phyloP scores from a whole-genome alignment of 2,888 invertebrate species.

The Idaea dimidiata region DNA sequence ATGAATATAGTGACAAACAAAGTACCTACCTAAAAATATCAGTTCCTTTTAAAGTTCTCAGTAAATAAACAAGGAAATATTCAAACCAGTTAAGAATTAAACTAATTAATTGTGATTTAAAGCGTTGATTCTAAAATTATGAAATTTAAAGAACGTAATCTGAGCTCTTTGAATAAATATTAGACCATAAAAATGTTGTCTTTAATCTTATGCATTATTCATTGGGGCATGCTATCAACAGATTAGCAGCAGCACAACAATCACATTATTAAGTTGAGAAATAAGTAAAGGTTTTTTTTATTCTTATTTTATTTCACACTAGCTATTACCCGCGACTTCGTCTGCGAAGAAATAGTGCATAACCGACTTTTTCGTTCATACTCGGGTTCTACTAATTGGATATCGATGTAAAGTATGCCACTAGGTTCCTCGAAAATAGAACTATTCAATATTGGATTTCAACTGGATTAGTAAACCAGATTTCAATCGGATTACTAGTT shows the following conservation, averaged over 20 bases:
- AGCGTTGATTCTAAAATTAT: constrained; percentile 17
- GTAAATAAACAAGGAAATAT: constrained; percentile 14
- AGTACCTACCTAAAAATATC: background rate
- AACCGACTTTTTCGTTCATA: too few relatives aligned
- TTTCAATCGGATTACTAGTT: too few relatives aligned
- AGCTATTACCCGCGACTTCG: too few relatives aligned
- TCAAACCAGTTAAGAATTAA: constrained; percentile 4
- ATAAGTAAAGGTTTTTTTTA: too few relatives aligned
- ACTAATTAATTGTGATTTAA: background rate
- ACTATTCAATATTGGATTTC: too few relatives aligned
- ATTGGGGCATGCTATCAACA: constrained; percentile 12
- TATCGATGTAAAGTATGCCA: too few relatives aligned
- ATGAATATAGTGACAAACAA: background rate
- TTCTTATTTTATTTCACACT: too few relatives aligned
- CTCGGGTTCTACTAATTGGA: too few relatives aligned
- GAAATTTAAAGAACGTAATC: constrained; percentile 22
- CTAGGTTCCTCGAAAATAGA: too few relatives aligned
- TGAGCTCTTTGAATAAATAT: constrained; percentile 23
- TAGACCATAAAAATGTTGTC: constrained; percentile 10
- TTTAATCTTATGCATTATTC: constrained; percentile 14
- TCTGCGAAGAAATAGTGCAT: too few relatives aligned
- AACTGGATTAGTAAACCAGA: too few relatives aligned
- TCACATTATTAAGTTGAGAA: too few relatives aligned
- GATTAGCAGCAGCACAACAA: constrained; percentile 7
- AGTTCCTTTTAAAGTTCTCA: background rate